These are phyloP conservation scores for Lepus timidus DNA, from an alignment of 2,113 vertebrate genomes.

Conservation along the genomic window DNA sequence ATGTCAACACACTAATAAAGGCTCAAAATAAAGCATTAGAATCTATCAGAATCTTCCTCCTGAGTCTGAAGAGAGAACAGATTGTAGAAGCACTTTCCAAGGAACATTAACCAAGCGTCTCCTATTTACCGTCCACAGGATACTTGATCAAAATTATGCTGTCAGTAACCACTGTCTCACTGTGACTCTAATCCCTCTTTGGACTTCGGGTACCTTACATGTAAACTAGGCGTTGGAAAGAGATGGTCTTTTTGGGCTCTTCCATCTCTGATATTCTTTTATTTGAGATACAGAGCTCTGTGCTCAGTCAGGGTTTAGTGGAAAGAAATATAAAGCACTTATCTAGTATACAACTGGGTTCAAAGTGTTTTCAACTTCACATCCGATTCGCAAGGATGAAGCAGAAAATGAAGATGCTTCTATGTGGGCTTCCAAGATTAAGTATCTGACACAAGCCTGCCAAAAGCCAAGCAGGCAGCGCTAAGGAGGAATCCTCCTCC, in stretches of 20 bases:
- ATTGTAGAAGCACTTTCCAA: slow-evolving; percentile 48
- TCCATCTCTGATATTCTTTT: slow-evolving; percentile 46
- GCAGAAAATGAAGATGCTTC: slow-evolving; percentile 63
- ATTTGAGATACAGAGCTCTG: slow-evolving; percentile 29
- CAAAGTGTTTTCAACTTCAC: slow-evolving; percentile 73
- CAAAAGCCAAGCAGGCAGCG: slow-evolving; percentile 49
- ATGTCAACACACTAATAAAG: slow-evolving; percentile 23
- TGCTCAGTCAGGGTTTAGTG: slow-evolving; percentile 4
- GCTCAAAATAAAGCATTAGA: slow-evolving; percentile 40
- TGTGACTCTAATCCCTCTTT: slow-evolving; percentile 15
- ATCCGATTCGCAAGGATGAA: slow-evolving; percentile 55
- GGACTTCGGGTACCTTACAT: not conserved
- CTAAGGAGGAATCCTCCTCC: slow-evolving; percentile 53
- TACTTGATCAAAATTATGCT: slow-evolving; percentile 20
- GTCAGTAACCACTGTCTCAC: slow-evolving; percentile 2
- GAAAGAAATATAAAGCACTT: slow-evolving; percentile 46
- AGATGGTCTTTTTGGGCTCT: slow-evolving; percentile 28
- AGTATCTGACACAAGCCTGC: slow-evolving; percentile 60
- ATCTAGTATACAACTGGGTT: slow-evolving; percentile 57
- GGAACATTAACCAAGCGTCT: slow-evolving; percentile 16
- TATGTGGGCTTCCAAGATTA: slow-evolving; percentile 68
- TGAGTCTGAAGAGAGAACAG: slow-evolving; percentile 41
- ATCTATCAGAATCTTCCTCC: slow-evolving; percentile 46
- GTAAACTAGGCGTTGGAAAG: slow-evolving; percentile 43
- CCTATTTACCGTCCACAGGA: not conserved